Base-by-base conservation (phyloP, 2,797 vertebrate species). In the Taenioides sp. region DNA sequence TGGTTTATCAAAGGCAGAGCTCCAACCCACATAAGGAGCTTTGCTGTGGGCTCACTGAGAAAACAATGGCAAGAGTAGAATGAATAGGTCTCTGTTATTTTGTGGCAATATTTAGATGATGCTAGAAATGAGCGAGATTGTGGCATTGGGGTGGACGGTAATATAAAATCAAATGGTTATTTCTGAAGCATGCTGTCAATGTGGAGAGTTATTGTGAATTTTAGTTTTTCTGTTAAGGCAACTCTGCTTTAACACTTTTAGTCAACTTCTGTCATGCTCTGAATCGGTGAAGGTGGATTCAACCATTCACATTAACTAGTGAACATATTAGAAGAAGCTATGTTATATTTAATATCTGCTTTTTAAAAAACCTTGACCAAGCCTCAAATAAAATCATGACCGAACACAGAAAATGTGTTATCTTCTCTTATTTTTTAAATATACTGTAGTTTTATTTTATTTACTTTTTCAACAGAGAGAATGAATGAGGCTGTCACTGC, bases 21-120 rank as follows among this genome's bases (percentile, higher is more conserved):
- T 80, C 37, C 72, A 85, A 72, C 75, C 87, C 84, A 89, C 87
- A 89, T 82, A 72, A 79, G 71, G 76, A 77, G 81, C 60, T 72
- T 57, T 69, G 70, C 81, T 87, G 82, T 12, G 77, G 81, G 69
- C 78, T 91, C 77, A 81, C 80, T 87, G 89, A 68, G 62, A 67
- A 82, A 83, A 83, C 81, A 82, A 87, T 84, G 85, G 84, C 87
- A 83, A 82, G 82, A 85, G 90, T 89, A 80, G 86, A 91, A 89
- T 82, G 76, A 77, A 88, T 84, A 81, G 80, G 57, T 20, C 76
- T 75, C 59, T 83, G 78, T 71, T 65, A 83, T 85, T 86, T 79
- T 82, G 75, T 73, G 73, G 74, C 80, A 81, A 14, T 2, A 63
- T 71, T 88, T 85, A 87, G 77, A 80, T 86, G 71, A 76, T 75